phyloP scores from a whole-genome alignment of 2,113 vertebrate genomes.

The Podarcis cretensis region DNA sequence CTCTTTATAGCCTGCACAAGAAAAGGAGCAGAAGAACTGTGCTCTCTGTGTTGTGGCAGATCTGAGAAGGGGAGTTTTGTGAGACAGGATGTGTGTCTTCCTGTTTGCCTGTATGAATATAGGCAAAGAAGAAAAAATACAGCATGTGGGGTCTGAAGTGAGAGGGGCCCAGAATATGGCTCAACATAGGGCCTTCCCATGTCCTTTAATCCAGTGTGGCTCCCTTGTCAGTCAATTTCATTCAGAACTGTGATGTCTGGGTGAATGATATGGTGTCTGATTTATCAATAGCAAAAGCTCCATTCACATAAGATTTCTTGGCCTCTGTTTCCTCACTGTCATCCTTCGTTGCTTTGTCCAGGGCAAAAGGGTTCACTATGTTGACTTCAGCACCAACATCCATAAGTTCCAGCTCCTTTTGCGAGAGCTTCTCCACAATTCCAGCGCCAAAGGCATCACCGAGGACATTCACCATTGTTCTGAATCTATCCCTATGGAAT shows the following conservation, averaged over 20 bases:
- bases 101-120: conserved; percentile 2
- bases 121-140: conserved; percentile 7
- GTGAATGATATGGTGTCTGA: conserved; percentile 95
- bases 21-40: neutral
- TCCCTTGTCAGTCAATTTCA: conserved; percentile 21
- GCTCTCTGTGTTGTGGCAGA: neutral
- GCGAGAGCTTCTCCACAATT: conserved; percentile 94
- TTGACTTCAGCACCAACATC: conserved; percentile 88
- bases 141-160: neutral
- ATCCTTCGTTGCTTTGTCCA: conserved; percentile 81
- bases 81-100: too few species aligned
- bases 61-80: neutral
- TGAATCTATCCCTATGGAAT: conserved; percentile 90
- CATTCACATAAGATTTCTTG: conserved; percentile 94
- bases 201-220: conserved; percentile 12
- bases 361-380: conserved; percentile 91
- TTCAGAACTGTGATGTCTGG: conserved; percentile 96
- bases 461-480: conserved; percentile 97
- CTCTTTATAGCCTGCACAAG: neutral
- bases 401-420: conserved; percentile 91
- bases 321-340: conserved; percentile 84
- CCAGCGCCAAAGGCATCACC: conserved; percentile 95
- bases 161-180: neutral
- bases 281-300: conserved; percentile 95
- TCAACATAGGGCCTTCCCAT: neutral